Conservation (phyloP, 2,113 vertebrate species). For the Conger conger region DNA sequence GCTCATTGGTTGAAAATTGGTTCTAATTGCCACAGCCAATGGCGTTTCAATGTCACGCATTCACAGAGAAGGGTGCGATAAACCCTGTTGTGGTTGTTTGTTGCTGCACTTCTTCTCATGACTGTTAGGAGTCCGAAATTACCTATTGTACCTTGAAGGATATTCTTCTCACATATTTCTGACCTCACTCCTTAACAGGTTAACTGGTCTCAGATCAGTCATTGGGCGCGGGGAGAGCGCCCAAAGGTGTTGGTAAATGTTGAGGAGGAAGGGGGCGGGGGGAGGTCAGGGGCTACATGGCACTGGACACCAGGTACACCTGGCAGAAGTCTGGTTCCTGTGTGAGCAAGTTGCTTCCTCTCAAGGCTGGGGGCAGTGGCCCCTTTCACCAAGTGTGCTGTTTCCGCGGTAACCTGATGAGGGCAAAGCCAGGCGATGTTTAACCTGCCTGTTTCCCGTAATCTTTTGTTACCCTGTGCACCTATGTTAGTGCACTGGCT, state of each 20-base stretch:
- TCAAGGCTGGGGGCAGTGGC: not conserved
- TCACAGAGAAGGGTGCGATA: too few species aligned
- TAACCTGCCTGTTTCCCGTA: not conserved
- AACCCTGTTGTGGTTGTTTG: too few species aligned
- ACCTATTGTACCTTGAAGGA: too few species aligned
- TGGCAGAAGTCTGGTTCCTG: conserved; percentile 11
- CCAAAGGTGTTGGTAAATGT: not conserved
- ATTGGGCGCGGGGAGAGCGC: not conserved
- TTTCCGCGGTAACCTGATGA: not conserved
- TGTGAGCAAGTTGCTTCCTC: not conserved
- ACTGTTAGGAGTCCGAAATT: too few species aligned
- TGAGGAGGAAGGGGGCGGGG: not conserved
- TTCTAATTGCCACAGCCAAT: too few species aligned
- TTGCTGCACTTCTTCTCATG: too few species aligned
- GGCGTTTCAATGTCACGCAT: too few species aligned
- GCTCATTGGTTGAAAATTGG: too few species aligned
- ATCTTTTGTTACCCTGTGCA: not conserved
- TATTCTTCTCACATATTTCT: too few species aligned
- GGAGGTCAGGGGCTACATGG: not conserved
- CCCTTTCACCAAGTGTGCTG: not conserved
- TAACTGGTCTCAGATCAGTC: not conserved
- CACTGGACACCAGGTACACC: not conserved
- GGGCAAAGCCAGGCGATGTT: not conserved
- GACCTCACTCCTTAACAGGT: not conserved
- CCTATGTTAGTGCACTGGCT: not conserved